Evolutionary conservation across 2,113 vertebrate genomes (phyloP).

Genomic region (Bagarius yarrelli): DNA sequence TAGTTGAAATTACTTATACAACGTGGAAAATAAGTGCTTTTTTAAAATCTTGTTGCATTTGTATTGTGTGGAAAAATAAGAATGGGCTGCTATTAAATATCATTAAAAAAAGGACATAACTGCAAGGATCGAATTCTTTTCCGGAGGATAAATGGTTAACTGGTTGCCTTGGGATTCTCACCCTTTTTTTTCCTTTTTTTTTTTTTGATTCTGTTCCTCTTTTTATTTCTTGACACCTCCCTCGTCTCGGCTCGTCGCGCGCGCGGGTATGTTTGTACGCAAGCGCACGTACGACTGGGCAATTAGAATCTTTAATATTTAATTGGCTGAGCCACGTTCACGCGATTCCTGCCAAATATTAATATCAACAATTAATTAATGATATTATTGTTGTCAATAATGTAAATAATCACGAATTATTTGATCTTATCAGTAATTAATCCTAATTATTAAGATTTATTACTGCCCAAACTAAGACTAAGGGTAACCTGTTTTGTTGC

Average conservation of each 20-base stretch:
- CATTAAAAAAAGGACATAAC: constrained; percentile 41
- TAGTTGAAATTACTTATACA: constrained; percentile 17
- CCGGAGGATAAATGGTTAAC: neutral
- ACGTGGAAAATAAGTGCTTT: constrained; percentile 2
- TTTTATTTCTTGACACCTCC: constrained; percentile 7
- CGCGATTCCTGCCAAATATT: neutral
- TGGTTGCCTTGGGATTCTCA: neutral
- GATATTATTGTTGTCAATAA: neutral
- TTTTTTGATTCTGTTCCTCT: constrained; percentile 3
- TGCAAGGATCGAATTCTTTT: neutral
- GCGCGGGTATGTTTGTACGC: neutral
- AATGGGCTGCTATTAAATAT: constrained; percentile 32
- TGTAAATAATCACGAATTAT: neutral
- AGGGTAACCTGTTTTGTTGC: neutral
- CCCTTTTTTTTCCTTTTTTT: neutral
- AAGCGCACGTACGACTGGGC: neutral
- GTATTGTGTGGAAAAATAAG: constrained; percentile 14
- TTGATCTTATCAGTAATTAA: too few relatives aligned
- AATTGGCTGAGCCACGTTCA: neutral
- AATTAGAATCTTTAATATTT: neutral
- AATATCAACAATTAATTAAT: neutral
- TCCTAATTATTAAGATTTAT: neutral
- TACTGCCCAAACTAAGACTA: neutral
- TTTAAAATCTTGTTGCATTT: constrained; percentile 30
- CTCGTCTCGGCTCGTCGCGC: neutral